Evolutionary conservation across 2,113 vertebrate genomes (phyloP), one percentile per base, ranked within the genome.

Genomic region (Paratilapia polleni): DNA sequence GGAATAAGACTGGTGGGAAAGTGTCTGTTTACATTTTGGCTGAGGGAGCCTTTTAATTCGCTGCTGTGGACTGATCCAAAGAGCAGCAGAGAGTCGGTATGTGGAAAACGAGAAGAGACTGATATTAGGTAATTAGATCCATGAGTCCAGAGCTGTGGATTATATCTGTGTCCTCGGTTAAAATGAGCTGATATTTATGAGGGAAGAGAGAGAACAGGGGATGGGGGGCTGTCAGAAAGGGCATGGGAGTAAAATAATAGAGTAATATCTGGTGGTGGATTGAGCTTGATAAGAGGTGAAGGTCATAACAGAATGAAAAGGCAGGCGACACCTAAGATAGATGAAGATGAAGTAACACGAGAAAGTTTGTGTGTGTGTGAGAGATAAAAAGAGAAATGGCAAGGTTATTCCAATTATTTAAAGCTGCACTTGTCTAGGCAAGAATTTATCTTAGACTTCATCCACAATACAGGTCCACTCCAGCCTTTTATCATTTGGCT

Each of bases 11-110:
- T 28, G 73, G 58, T 90, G 90, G 74, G 81, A 83, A 88, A 89
- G 88, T 89, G 62, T 87, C 87, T 85, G 73, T 76, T 91, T 89
- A 52, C 61, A 73, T 86, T 90, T 90, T 91, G 91, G 87, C 79
- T 15, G 19, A 36, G 15, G 34, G 12, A 14, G 52, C 8, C 20
- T 77, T 41, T 56, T 59, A 10, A 87, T 57, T 74, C 2, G 1
- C 12, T 73, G 59, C 73, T 28, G 56, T 24, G 36, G 43, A 26
- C 86, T 52, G 26, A 83, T 88, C 59, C 31, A 73, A 78, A 81
- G 68, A 84, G 62, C 73, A 80, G 38, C 0, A 11, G 47, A 73
- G 68, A 84, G 28, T 58, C 0, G 2, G 20, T 15, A 34, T 28
- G 31, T 19, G 20, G 31, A 62, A 73, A 85, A 41, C 1, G 19